phyloP scores from a whole-genome alignment of 1,140 invertebrate species.

The Psilanteris sp. region DNA sequence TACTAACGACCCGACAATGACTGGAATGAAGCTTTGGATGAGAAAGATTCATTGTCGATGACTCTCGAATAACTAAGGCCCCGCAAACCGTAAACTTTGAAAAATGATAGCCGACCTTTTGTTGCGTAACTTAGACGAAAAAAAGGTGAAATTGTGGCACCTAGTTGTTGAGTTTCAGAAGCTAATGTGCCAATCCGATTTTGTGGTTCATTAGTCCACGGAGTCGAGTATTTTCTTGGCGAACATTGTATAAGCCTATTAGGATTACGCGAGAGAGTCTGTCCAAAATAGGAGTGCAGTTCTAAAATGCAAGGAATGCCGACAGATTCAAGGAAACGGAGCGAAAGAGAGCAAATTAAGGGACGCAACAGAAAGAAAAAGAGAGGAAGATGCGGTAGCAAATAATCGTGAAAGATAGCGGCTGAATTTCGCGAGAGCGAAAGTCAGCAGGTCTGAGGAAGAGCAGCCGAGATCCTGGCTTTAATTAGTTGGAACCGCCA shows the following conservation, averaged over 20 bases:
- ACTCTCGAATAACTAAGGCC: conserved; percentile 7
- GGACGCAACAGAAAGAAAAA: conserved; percentile 41
- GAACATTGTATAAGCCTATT: conserved; percentile 69
- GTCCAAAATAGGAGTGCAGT: conserved; percentile 53
- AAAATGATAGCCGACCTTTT: conserved; percentile 5
- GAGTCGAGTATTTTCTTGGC: conserved; percentile 33
- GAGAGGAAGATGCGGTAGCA: conserved; percentile 28
- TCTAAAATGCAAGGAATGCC: conserved; percentile 68
- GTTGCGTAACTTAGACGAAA: conserved; percentile 3
- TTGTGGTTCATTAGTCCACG: conserved; percentile 52
- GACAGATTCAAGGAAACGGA: conserved; percentile 48
- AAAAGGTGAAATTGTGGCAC: too few relatives aligned
- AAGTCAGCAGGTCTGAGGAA: conserved; percentile 59
- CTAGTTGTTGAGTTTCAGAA: conserved; percentile 26
- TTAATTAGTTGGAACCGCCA: conserved; percentile 79
- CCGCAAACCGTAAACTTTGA: conserved; percentile 6
- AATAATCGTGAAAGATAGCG: conserved; percentile 59
- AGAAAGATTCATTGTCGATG: conserved; percentile 2
- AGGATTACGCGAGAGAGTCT: conserved; percentile 65
- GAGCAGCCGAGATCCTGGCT: conserved; percentile 66
- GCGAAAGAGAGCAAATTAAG: too few relatives aligned
- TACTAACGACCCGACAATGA: conserved; percentile 27
- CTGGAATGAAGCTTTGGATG: conserved; percentile 7
- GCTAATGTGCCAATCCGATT: conserved; percentile 56
- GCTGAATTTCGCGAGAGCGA: conserved; percentile 59